Evolutionary conservation across 2,888 invertebrate species (phyloP).

Genomic region (Cacoxenus indagator): DNA sequence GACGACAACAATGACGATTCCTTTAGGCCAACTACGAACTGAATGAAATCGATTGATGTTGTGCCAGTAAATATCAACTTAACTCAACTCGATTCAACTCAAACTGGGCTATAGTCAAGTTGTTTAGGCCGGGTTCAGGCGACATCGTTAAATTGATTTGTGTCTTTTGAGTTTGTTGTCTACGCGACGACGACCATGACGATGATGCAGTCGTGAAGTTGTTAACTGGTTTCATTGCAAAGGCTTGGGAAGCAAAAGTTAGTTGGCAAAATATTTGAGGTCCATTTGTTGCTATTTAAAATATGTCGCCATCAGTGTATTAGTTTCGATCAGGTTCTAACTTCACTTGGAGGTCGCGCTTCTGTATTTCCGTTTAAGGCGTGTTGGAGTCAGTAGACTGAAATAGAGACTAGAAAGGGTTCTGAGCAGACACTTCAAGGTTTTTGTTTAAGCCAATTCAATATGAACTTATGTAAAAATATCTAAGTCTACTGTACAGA

Average conservation of each 20-base stretch:
- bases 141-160: constrained; percentile 62
- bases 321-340: constrained; percentile 37
- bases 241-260: not conserved
- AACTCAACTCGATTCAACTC: constrained; percentile 7
- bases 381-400: constrained; percentile 1
- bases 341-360: not conserved
- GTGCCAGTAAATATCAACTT: constrained; percentile 32
- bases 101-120: constrained; percentile 53
- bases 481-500: too few relatives aligned
- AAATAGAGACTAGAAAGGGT: not conserved
- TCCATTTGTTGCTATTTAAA: constrained; percentile 47
- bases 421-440: too few relatives aligned
- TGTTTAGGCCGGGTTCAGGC: not conserved
- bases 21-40: not conserved
- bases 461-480: too few relatives aligned
- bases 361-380: constrained; percentile 56
- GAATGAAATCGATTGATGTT: constrained; percentile 20
- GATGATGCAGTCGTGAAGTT: not conserved
- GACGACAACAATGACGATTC: not conserved
- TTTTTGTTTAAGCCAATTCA: too few relatives aligned
- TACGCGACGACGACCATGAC: not conserved
- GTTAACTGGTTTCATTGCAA: not conserved
- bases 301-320: constrained; percentile 53
- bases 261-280: constrained; percentile 43
- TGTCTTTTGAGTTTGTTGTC: constrained; percentile 38